Base-by-base conservation (phyloP, 2,797 vertebrate species). In the Esox masquinongy region DNA sequence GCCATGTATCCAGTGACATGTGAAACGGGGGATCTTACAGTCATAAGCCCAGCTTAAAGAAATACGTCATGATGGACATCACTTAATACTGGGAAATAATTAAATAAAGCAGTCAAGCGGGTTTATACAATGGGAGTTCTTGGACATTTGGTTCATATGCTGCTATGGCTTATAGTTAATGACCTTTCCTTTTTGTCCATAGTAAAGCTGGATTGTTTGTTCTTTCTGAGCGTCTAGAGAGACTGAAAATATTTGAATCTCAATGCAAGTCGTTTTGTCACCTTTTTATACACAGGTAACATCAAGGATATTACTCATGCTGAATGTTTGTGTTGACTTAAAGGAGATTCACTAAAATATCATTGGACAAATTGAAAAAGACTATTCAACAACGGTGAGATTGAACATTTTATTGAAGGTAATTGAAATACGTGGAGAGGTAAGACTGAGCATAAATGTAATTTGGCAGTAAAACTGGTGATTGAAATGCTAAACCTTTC, bases 11-110 rank as follows among this genome's bases (percentile, higher is more conserved):
- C 36, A 47, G 75, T 36, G 86, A 90, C 88, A 92, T 91, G 88
- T 92, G 90, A 80, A 90, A 83, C 22, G 9, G 76, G 59, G 31
- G 16, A 66, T 83, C 87, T 72, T 83, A 72, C 84, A 67, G 87
- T 78, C 79, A 85, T 92, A 91, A 91, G 86, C 88, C 77, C 74
- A 82, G 90, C 83, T 88, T 86, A 84, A 74, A 87, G 80, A 79
- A 88, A 76, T 84, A 82, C 53, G 75, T 51, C 69, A 79, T 77
- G 79, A 80, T 73, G 68, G 76, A 68, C 67, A 77, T 47, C 43
- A 76, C 75, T 31, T 34, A 74, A 76, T 43, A 14, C 17, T 0
- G 63, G 59, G 67, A 77, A 76, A 85, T 74, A 79, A 77, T 24
- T 61, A 74, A 77, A 78, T 63, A 82, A 85, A 89, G 53, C 72